phyloP scores from a whole-genome alignment of 2,797 vertebrate species.

The Yasuhikotakia modesta region DNA sequence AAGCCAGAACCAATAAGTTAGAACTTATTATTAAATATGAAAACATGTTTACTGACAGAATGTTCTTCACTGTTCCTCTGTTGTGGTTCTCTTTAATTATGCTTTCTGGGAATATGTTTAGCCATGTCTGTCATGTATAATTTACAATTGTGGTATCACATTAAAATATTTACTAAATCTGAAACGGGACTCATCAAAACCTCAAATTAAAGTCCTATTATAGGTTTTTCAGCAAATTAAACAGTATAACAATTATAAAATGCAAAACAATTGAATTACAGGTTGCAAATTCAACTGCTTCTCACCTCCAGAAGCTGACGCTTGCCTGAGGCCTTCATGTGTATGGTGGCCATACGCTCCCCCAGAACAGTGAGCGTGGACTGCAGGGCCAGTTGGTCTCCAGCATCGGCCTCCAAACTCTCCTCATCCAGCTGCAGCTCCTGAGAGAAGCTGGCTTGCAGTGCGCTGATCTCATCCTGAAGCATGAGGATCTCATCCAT shows the following conservation, averaged over 20 bases:
- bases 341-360: slow-evolving; percentile 96
- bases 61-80: no score
- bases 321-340: slow-evolving; percentile 95
- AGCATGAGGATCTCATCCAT: slow-evolving; percentile 98
- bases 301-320: slow-evolving; percentile 91
- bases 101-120: slow-evolving; percentile 7
- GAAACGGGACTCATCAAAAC: not conserved
- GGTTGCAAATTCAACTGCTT: not conserved
- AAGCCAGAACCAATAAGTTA: no score
- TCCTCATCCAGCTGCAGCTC: slow-evolving; percentile 79
- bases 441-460: slow-evolving; percentile 87
- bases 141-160: slow-evolving; percentile 3
- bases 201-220: not conserved
- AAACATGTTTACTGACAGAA: not conserved
- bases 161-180: not conserved
- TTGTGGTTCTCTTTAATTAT: slow-evolving; percentile 16
- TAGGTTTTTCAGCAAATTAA: no score
- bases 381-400: slow-evolving; percentile 89
- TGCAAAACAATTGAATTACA: not conserved
- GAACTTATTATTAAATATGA: not conserved
- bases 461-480: slow-evolving; percentile 92
- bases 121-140: slow-evolving; percentile 10
- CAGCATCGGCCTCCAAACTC: slow-evolving; percentile 79
- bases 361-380: slow-evolving; percentile 93
- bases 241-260: no score